Evolutionary conservation across 2,113 vertebrate species (phyloP), one percentile per base, ranked within the genome.

Genomic region (Antigone vipio): DNA sequence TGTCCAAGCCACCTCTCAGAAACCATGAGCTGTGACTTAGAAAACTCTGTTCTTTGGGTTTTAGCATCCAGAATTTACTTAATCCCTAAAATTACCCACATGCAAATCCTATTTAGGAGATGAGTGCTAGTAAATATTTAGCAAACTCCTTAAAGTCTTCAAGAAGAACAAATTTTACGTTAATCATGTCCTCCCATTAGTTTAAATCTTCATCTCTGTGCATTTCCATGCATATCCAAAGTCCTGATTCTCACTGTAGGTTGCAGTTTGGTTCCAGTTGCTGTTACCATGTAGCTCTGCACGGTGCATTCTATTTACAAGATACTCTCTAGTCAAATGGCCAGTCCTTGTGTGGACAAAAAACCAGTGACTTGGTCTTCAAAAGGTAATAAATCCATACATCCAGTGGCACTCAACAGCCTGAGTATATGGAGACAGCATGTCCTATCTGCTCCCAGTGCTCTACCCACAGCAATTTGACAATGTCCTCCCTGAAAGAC

Each of bases 251-350:
- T 71, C 78, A 5, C 45, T 24, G 27, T 53, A 53, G 16, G 34
- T 11, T 34, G 49, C 2, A 3, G 5, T 30, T 72, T 8, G 2
- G 0, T n/a, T 80, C 47, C 2, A n/a, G 26, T 6, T 18, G 21
- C 11, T 49, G 12, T 35, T 63, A 17, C 10, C 21, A 3, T 0
- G 2, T 12, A 82, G 26, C 44, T 26, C 24, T 45, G 22, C 27
- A 29, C 7, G 0, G 22, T 29, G 4, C 2, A 4, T 49, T 80
- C 38, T 42, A 49, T 32, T 77, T 58, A 53, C 44, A 74, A 53
- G 42, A 13, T 18, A 9, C 8, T 35, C 6, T 17, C 12, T 27
- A 20, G 30, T 21, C 19, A 19, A 49, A 49, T 8, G 6, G 53
- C 44, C 83, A 63, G 1, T 34, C 55, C 67, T 56, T 29, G 5